Evolutionary conservation across 2,888 invertebrate genomes (phyloP).

Genomic region (Diaperis boleti): DNA sequence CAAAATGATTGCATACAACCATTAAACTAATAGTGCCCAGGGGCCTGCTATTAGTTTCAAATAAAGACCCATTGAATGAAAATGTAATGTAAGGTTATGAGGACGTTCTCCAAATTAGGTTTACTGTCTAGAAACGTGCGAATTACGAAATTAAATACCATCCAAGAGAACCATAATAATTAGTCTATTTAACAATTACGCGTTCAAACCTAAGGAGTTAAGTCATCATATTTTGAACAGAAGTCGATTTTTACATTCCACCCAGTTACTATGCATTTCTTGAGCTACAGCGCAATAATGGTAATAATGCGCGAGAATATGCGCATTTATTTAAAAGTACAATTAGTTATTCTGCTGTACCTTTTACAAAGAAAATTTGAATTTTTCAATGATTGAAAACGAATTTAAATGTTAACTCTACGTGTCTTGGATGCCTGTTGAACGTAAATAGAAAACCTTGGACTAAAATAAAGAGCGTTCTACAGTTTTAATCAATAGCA

Average conservation of each 20-base stretch:
- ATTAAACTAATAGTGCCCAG: slow-evolving; percentile 37
- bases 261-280: not conserved
- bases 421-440: slow-evolving; percentile 2
- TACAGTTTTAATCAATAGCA: slow-evolving; percentile 12
- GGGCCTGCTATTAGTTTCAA: slow-evolving; percentile 33
- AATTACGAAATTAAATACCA: slow-evolving; percentile 34
- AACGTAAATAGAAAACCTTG: slow-evolving; percentile 23
- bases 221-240: not conserved
- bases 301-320: slow-evolving; percentile 17
- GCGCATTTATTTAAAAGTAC: slow-evolving; percentile 25
- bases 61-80: slow-evolving; percentile 30
- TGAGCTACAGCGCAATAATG: slow-evolving; percentile 11
- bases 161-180: slow-evolving; percentile 23
- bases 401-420: slow-evolving; percentile 20
- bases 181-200: slow-evolving; percentile 9
- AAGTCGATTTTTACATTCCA: not conserved
- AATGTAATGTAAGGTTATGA: slow-evolving; percentile 36
- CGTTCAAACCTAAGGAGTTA: not conserved
- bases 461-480: slow-evolving; percentile 25
- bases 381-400: slow-evolving; percentile 25
- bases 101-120: slow-evolving; percentile 35
- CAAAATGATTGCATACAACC: slow-evolving; percentile 16
- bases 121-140: slow-evolving; percentile 20
- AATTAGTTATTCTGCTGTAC: slow-evolving; percentile 6
- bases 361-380: slow-evolving; percentile 14